Evolutionary conservation across 2,888 invertebrate genomes (phyloP), one percentile per base, ranked within the genome.

Genomic region (Erebia epiphron): DNA sequence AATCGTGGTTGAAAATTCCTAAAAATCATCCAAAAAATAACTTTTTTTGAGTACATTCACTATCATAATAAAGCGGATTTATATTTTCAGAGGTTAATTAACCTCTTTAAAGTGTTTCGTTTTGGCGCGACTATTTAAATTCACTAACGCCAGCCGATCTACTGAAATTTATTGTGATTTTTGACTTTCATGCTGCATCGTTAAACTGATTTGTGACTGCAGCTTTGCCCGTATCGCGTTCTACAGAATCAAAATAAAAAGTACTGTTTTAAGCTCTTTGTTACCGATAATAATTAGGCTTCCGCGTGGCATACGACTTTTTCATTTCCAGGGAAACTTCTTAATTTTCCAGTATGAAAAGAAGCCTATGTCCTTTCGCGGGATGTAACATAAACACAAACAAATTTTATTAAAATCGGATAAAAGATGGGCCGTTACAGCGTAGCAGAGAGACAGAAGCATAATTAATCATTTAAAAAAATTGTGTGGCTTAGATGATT

Each of bases 91-190:
- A 49, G 46, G 13, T 62, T 21, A 18, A 11, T 61, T 8, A 21
- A 61, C 14, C 13, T 11, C 62, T 62, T 61, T 61, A 10, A 43
- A 18, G 16, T 61, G 16, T 43, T 46, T 61, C 18, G 11, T 43
- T 43, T 46, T 61, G 11, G 5, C 18, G 43, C 16, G n/a, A 18
- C 43, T 43, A 9, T 18, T 43, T 13, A 43, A 43, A 16, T 61
- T 49, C 14, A 11, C 16, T n/a, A 43, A 61, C 43, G 11, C 61
- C 16, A 11, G 16, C 18, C 13, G 62, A 49, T 49, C 49, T 62
- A 62, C 21, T 62, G 7, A 46, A 14, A 49, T 62, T 14, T 41
- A 9, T 60, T 61, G 11, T 61, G 46, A 58, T 41, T 41, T 35
- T 46, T 61, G 18, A 16, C 16, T 46, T 60, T 46, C 46, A 41